Conservation (phyloP, 2,888 invertebrate species). For the Tipula unca region DNA sequence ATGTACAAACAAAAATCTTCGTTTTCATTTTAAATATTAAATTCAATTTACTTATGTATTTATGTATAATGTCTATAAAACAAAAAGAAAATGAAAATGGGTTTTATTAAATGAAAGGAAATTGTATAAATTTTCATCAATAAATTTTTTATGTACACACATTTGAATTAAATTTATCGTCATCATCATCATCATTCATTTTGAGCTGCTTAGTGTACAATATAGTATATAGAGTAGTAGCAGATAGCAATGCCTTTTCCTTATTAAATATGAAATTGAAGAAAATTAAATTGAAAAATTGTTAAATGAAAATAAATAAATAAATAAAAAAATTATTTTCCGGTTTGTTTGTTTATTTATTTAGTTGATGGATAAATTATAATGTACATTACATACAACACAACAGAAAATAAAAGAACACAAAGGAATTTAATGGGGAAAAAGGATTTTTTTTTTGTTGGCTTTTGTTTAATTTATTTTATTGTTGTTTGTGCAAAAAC, state of each 20-base stretch:
- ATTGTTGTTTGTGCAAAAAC: neutral
- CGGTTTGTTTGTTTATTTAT: neutral
- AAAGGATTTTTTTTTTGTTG: neutral
- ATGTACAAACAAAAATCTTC: neutral
- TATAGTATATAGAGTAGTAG: neutral
- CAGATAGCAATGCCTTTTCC: neutral
- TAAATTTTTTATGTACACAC: neutral
- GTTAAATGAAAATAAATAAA: constrained; percentile 14
- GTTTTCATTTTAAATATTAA: neutral
- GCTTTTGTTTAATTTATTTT: neutral
- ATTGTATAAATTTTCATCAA: constrained; percentile 4
- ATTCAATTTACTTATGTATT: neutral
- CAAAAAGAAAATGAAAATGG: neutral
- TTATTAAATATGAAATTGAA: neutral
- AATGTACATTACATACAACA: neutral
- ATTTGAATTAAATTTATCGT: neutral
- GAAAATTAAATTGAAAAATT: neutral
- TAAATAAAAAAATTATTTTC: neutral
- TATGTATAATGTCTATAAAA: too few relatives aligned
- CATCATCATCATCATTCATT: neutral
- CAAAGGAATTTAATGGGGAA: neutral
- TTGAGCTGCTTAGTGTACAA: neutral
- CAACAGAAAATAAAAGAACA: neutral
- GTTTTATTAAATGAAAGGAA: neutral
- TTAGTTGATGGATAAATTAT: neutral